Evolutionary conservation across 1,140 invertebrate species (phyloP), one percentile per base, ranked within the genome.

Genomic region (Globodera ellingtonae): DNA sequence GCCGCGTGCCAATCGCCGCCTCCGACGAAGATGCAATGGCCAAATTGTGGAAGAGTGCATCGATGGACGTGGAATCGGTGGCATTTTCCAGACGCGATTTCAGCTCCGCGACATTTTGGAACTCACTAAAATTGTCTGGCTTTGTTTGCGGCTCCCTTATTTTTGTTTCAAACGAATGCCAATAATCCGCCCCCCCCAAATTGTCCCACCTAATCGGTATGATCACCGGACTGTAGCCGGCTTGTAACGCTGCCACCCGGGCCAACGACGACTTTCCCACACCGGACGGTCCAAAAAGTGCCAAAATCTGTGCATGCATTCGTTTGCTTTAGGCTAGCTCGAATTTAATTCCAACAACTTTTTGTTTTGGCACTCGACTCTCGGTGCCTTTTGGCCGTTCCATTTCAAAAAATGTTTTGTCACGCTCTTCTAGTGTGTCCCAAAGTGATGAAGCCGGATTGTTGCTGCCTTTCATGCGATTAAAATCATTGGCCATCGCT

Each of bases 191-290:
- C 35, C 35, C 35, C 7, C 50, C 7, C 50, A 5, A 47, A 6
- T 24, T 10, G n/a, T 6, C 10, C 15, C 35, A 78, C 77, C 77
- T 78, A 9, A 79, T 73, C 9, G 50, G 18, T 46, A 79, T 79
- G 21, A 50, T 10, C 59, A 79, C 56, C 21, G 78, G 78, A 6
- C 78, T 48, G 65, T 79, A 79, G 59, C 78, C 78, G 8, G 69
- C 66, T 66, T 79, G 78, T 46, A 65, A 50, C 48, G 78, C 59
- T 18, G 62, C 78, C 56, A 78, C 52, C 8, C 66, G 35, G 24
- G 78, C 78, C 21, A 79, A 59, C n/a, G 70, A 72, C 21, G 78
- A 78, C 66, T 79, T 79, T 44, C 78, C 78, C 18, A 21, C 69
- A 18, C 78, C 78, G 65, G 78, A 79, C 15, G 78, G 65, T 9